Evolutionary conservation across 1,140 invertebrate genomes (phyloP).

Genomic region (Platorchestia sp.): DNA sequence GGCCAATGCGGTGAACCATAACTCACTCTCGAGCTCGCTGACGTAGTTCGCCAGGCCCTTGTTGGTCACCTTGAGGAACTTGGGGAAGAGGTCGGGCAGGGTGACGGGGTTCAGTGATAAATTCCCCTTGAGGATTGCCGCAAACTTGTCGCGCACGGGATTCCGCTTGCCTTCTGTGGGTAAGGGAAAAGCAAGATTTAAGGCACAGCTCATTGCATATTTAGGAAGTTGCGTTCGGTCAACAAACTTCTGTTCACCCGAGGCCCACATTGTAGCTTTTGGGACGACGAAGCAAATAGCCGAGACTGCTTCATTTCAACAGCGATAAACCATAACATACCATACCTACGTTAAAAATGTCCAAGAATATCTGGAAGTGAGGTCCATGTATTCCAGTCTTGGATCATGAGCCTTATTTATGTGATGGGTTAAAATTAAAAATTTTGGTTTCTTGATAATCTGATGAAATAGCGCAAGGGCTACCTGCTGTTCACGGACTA

Average conservation of each 20-base stretch:
- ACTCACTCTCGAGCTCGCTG: conserved; percentile 66
- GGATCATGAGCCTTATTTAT: neutral
- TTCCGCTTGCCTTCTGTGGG: conserved; percentile 73
- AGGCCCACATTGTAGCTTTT: neutral
- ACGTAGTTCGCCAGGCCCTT: conserved; percentile 77
- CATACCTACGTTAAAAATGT: neutral
- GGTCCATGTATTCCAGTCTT: neutral
- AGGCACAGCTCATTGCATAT: neutral
- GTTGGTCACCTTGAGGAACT: conserved; percentile 89
- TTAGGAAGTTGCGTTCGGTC: neutral
- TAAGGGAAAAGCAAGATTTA: neutral
- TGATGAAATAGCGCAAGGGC: too few species aligned
- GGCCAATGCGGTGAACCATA: neutral
- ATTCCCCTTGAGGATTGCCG: conserved; percentile 75
- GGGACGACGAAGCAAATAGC: neutral
- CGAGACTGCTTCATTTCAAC: neutral
- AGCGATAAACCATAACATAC: neutral
- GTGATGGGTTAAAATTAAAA: too few species aligned
- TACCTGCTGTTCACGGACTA: too few species aligned
- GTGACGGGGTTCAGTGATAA: conserved; percentile 73
- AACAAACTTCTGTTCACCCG: neutral
- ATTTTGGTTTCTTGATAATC: too few species aligned
- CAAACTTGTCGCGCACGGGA: conserved; percentile 75
- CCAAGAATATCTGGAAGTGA: neutral
- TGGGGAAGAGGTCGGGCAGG: conserved; percentile 80